These are phyloP conservation scores for Cyanoliseus patagonus DNA, from an alignment of 2,113 vertebrate species.

Conservation along the genomic window DNA sequence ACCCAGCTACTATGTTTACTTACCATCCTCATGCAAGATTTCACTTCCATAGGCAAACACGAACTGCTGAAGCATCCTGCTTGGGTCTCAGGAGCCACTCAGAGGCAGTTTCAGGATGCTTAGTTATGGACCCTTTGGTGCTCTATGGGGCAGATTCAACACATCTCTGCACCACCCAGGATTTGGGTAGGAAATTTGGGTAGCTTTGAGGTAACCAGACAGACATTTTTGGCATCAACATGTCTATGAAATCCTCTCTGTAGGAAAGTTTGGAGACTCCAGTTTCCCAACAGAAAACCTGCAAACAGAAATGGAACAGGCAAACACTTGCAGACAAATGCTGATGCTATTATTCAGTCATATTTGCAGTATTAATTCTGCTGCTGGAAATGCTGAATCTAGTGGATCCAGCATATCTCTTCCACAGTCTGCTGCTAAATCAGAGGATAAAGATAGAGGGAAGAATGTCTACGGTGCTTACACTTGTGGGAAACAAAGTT, in stretches of 20 bases:
- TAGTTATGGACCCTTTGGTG: background rate
- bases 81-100: fast-evolving
- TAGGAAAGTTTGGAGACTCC: background rate
- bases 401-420: background rate
- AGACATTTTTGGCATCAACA: background rate
- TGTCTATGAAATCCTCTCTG: background rate
- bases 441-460: background rate
- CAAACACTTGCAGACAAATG: fast-evolving
- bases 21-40: fast-evolving
- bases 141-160: fast-evolving
- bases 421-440: background rate
- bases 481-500: background rate
- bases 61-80: background rate
- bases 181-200: background rate
- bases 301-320: background rate
- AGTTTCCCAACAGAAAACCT: background rate
- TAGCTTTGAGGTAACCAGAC: background rate
- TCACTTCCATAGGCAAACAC: background rate
- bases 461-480: background rate
- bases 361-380: background rate
- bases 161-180: too few relatives aligned
- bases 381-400: background rate
- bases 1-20: background rate
- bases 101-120: background rate
- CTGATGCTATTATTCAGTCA: background rate